Percentiles rank a stretch among this genome's conserved stretches.
Conservation (phyloP, 2,113 vertebrate genomes). For the Lampris megalopsis region DNA sequence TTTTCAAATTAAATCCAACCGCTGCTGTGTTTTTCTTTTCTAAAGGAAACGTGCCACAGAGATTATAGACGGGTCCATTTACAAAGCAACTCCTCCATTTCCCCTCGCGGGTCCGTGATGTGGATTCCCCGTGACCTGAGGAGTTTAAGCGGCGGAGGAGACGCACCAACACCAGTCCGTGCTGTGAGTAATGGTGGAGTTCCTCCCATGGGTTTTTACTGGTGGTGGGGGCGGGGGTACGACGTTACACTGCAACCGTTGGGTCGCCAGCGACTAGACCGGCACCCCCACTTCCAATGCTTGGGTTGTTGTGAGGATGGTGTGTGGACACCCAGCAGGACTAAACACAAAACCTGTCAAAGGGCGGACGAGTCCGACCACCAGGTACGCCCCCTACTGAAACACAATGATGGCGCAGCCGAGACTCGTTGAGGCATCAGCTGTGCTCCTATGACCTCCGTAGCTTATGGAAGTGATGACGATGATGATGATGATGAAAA, state of each 20-base stretch:
- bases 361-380: too few species aligned
- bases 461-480: too few species aligned
- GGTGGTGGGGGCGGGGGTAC: background rate
- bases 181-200: conserved; percentile 33
- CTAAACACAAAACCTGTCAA: too few species aligned
- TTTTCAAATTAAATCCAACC: background rate
- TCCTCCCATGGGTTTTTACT: conserved; percentile 38
- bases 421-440: too few species aligned
- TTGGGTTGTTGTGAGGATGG: too few species aligned
- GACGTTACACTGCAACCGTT: too few species aligned
- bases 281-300: too few species aligned
- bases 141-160: conserved; percentile 23
- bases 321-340: too few species aligned
- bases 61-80: background rate
- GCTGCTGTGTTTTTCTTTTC: background rate
- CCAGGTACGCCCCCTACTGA: too few species aligned
- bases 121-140: conserved; percentile 15
- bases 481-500: background rate
- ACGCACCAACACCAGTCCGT: conserved; percentile 26
- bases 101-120: background rate
- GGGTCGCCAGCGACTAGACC: too few species aligned
- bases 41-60: background rate
- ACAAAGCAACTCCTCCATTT: background rate
- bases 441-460: too few species aligned
- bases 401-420: too few species aligned